Evolutionary conservation across 2,888 invertebrate genomes (phyloP).

Genomic region (Andrena flavipes): DNA sequence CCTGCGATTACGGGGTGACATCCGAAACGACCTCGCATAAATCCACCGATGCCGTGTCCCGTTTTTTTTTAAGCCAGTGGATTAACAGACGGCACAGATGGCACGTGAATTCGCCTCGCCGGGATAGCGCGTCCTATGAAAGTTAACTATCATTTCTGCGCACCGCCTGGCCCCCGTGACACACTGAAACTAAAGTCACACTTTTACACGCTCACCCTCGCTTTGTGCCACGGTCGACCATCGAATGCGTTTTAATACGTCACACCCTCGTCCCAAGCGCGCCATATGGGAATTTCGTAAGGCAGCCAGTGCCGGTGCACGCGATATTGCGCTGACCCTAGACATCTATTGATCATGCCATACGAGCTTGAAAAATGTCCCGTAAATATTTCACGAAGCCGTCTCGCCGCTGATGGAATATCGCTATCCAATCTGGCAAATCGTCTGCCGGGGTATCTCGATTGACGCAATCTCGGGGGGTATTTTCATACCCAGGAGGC

Average conservation of each 20-base stretch:
- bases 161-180: constrained; percentile 28
- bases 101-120: constrained; percentile 54
- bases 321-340: constrained; percentile 44
- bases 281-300: constrained; percentile 60
- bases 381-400: not conserved
- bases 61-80: not conserved
- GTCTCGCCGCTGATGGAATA: constrained; percentile 6
- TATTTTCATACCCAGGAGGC: not conserved
- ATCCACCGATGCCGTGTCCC: not conserved
- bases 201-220: constrained; percentile 60
- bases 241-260: constrained; percentile 73
- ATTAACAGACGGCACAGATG: constrained; percentile 62
- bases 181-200: constrained; percentile 56
- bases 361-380: constrained; percentile 23
- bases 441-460: not conserved
- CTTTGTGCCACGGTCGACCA: constrained; percentile 17
- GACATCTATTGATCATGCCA: constrained; percentile 43
- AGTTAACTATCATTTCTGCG: constrained; percentile 41
- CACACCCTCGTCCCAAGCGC: constrained; percentile 57
- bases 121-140: constrained; percentile 29
- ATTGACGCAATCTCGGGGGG: not conserved
- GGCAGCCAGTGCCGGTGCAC: constrained; percentile 19
- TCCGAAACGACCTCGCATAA: constrained; percentile 4
- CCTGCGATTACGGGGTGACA: not conserved
- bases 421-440: constrained; percentile 17